A percentile compares a stretch with the other conserved stretches of the same genome.
Conservation (phyloP, 1,140 invertebrate genomes). For the Copidosoma floridanum region DNA sequence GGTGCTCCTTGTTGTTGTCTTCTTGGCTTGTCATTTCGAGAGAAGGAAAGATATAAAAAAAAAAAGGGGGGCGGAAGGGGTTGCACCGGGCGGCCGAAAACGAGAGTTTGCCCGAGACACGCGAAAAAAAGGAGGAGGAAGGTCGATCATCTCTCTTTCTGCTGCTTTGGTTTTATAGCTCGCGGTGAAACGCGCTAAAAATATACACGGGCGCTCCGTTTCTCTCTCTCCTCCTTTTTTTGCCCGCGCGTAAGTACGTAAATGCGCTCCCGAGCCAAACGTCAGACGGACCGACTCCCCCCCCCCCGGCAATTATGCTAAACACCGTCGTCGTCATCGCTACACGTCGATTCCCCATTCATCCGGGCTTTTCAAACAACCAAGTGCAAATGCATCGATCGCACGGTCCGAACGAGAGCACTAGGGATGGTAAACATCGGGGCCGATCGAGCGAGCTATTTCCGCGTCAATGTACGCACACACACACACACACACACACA, state of each 20-base stretch:
- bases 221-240: slow-evolving; percentile 22
- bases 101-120: neutral
- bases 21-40: slow-evolving; percentile 25
- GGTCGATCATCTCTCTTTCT: slow-evolving; percentile 17
- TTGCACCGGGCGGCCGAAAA: too few relatives aligned
- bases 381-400: slow-evolving; percentile 16
- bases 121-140: slow-evolving; percentile 17
- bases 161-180: slow-evolving; percentile 20
- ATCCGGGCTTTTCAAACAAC: slow-evolving; percentile 14
- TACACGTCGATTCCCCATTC: neutral
- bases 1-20: too few relatives aligned
- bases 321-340: slow-evolving; percentile 10
- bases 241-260: slow-evolving; percentile 38
- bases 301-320: slow-evolving; percentile 24
- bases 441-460: slow-evolving; percentile 12
- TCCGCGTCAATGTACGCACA: too few relatives aligned
- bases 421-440: slow-evolving; percentile 16
- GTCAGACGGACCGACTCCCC: too few relatives aligned
- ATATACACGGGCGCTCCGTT: too few relatives aligned
- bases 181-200: neutral
- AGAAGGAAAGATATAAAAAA: too few relatives aligned
- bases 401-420: neutral
- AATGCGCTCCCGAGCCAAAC: slow-evolving; percentile 17
- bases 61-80: too few relatives aligned
- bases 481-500: neutral